A percentile compares a stretch with the other conserved stretches of the same genome.
These are phyloP conservation scores for Chydorus sphaericus DNA, from an alignment of 2,888 invertebrate species.

Conservation along the genomic window DNA sequence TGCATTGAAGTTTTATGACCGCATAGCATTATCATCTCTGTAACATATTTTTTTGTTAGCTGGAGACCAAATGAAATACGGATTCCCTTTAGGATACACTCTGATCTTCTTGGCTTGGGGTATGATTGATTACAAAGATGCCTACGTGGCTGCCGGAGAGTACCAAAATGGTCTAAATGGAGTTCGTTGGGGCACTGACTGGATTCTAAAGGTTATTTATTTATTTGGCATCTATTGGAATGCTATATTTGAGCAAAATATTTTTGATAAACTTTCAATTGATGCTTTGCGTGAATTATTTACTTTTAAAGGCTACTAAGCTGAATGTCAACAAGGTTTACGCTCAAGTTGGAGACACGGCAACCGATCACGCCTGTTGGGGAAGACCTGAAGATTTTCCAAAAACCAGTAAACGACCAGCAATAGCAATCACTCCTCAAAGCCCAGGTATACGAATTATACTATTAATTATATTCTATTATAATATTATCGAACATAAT, in stretches of 20 bases:
- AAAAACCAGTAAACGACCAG: constrained; percentile 40
- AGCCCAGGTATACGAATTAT: too few species aligned
- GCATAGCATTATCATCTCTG: too few species aligned
- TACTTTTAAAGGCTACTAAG: too few species aligned
- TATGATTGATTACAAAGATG: constrained; percentile 34
- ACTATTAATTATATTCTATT: too few species aligned
- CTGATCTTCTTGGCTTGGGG: constrained; percentile 38
- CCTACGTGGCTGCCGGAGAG: constrained; percentile 34
- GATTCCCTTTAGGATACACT: constrained; percentile 40
- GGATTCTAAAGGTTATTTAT: constrained; percentile 36
- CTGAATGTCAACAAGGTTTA: constrained; percentile 30
- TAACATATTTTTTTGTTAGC: too few species aligned
- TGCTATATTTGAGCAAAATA: too few species aligned
- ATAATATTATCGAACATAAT: too few species aligned
- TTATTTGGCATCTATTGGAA: background rate
- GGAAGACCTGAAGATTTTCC: constrained; percentile 46
- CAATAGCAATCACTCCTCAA: constrained; percentile 38
- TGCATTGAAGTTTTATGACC: too few species aligned
- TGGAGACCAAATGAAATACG: constrained; percentile 41
- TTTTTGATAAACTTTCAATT: too few species aligned
- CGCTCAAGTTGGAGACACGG: constrained; percentile 41
- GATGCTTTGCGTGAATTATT: too few species aligned
- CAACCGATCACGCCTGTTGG: constrained; percentile 42
- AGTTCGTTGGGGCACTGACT: constrained; percentile 43
- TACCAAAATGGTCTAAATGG: constrained; percentile 32